These are phyloP conservation scores for Caranx ignobilis DNA, from an alignment of 2,113 vertebrate species.

Conservation along the genomic window DNA sequence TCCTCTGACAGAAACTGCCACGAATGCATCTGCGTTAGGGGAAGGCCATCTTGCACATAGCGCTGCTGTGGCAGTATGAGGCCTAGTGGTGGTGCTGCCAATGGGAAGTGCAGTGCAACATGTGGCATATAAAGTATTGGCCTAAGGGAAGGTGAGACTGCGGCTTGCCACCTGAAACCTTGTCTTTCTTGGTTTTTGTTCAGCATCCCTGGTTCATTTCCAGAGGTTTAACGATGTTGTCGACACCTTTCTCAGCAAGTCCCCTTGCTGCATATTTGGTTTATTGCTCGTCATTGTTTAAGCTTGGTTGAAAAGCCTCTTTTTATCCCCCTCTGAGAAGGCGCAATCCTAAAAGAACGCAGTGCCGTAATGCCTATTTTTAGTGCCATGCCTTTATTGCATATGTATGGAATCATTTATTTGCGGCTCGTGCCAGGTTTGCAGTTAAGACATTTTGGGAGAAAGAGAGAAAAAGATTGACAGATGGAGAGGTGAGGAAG, in stretches of 20 bases:
- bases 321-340: slow-evolving; percentile 71
- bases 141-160: slow-evolving; percentile 64
- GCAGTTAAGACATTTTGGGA: slow-evolving; percentile 57
- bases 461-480: slow-evolving; percentile 60
- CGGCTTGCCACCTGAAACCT: slow-evolving; percentile 66
- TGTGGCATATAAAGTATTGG: slow-evolving; percentile 65
- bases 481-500: slow-evolving; percentile 67
- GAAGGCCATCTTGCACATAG: slow-evolving; percentile 48
- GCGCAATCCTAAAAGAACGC: slow-evolving; percentile 71
- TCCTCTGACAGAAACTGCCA: slow-evolving; percentile 64
- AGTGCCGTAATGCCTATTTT: slow-evolving; percentile 66
- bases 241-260: slow-evolving; percentile 68
- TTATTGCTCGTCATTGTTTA: slow-evolving; percentile 75
- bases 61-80: slow-evolving; percentile 30
- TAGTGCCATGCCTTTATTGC: slow-evolving; percentile 74
- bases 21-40: slow-evolving; percentile 64
- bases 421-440: slow-evolving; percentile 71
- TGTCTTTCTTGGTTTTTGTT: slow-evolving; percentile 49
- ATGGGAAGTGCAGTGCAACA: slow-evolving; percentile 69
- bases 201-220: slow-evolving; percentile 58
- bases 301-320: slow-evolving; percentile 71
- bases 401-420: slow-evolving; percentile 83
- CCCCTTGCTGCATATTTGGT: slow-evolving; percentile 68
- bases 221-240: slow-evolving; percentile 67
- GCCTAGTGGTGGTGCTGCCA: slow-evolving; percentile 46